Percentiles rank a stretch among this genome's conserved stretches.
Conservation (phyloP, 2,113 vertebrate species). For the Copsychus sechellarum region DNA sequence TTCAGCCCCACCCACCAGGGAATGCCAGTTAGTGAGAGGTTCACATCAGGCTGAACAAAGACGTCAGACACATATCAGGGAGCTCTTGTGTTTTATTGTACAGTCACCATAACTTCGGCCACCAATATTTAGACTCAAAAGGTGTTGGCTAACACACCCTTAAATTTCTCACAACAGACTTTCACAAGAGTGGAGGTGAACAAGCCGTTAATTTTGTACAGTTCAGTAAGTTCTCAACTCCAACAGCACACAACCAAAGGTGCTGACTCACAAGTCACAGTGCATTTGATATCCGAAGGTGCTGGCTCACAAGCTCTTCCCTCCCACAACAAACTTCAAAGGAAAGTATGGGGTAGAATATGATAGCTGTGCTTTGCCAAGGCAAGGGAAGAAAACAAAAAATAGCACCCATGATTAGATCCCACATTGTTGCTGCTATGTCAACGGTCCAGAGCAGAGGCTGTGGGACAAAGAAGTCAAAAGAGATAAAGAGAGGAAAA, state of each 20-base stretch:
- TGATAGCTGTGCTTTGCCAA: background rate
- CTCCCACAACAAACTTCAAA: background rate
- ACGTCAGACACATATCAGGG: background rate
- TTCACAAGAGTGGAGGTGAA: background rate
- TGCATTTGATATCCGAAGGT: background rate
- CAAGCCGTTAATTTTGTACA: background rate
- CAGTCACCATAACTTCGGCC: background rate
- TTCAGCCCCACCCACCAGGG: background rate
- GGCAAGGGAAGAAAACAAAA: background rate
- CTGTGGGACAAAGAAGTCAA: background rate
- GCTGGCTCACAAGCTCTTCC: background rate
- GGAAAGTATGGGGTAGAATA: background rate
- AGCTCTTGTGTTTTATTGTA: background rate
- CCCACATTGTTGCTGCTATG: rapidly evolving
- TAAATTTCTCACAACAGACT: background rate
- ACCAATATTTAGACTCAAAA: background rate
- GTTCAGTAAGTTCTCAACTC: background rate
- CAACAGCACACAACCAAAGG: background rate
- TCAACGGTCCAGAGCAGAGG: background rate
- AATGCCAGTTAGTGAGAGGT: rapidly evolving
- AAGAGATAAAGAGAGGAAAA: background rate
- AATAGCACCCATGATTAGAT: background rate
- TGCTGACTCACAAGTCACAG: background rate
- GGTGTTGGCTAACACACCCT: background rate
- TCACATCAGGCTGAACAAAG: background rate